Evolutionary conservation across 2,113 vertebrate species (phyloP).

Genomic region (Embiotoca jacksoni): DNA sequence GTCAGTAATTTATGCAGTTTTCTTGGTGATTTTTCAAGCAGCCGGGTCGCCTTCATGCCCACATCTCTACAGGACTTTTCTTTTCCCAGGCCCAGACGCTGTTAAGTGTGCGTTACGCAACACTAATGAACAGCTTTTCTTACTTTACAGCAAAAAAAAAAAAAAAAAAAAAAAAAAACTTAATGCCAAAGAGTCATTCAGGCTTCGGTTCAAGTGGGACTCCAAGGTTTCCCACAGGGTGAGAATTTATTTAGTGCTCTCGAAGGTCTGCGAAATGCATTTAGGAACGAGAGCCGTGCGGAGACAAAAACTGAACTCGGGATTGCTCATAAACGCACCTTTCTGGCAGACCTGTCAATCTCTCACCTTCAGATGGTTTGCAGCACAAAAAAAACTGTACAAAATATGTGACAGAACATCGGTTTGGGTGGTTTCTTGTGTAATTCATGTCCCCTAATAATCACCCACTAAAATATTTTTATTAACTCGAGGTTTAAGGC

Average conservation of each 20-base stretch:
- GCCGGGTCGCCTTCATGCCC: neutral
- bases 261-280: neutral
- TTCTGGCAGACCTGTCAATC: no score
- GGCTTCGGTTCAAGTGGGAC: conserved; percentile 31
- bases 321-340: neutral
- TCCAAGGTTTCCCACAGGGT: conserved; percentile 31
- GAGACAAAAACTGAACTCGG: neutral
- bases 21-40: neutral
- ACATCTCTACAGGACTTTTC: neutral
- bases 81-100: conserved; percentile 42
- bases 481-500: no score
- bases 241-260: conserved; percentile 1
- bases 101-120: conserved; percentile 29
- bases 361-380: no score
- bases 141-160: conserved; percentile 6
- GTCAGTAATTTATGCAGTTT: neutral
- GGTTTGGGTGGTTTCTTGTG: no score
- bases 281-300: neutral
- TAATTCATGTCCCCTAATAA: no score
- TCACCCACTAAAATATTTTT: no score
- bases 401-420: no score
- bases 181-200: conserved; percentile 44
- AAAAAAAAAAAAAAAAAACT: neutral
- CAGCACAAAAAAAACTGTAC: no score
- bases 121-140: conserved; percentile 19